Conservation (phyloP, 2,888 invertebrate genomes). For the Aphodius sticticus region DNA sequence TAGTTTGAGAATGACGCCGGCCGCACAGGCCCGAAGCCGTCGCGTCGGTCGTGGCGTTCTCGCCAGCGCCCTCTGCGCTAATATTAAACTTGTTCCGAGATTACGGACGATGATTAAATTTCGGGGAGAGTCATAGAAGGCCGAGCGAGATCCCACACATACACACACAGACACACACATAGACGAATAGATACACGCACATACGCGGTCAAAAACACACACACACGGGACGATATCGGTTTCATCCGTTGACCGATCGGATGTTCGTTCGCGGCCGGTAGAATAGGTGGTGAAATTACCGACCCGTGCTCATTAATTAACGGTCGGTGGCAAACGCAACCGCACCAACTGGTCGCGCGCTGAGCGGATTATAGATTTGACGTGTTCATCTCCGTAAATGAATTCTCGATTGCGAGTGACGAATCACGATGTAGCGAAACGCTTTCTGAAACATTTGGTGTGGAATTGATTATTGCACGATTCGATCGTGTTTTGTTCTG, state of each 20-base stretch:
- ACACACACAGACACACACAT: not conserved
- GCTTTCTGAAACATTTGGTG: no score
- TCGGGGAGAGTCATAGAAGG: not conserved
- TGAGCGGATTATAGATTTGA: not conserved
- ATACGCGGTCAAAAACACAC: not conserved
- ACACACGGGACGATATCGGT: not conserved
- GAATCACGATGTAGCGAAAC: no score
- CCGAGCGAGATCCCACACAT: not conserved
- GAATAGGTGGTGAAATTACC: not conserved
- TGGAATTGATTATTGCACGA: no score
- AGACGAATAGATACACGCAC: no score
- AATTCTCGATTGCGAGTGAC: not conserved
- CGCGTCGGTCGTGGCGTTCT: not conserved
- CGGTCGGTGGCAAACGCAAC: not conserved
- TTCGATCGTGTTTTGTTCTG: no score
- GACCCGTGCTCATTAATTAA: conserved; percentile 4
- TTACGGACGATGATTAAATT: not conserved
- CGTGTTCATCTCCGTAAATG: not conserved
- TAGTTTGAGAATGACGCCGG: not conserved
- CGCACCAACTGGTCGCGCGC: not conserved
- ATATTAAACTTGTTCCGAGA: conserved; percentile 4
- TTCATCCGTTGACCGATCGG: not conserved
- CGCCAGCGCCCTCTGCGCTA: not conserved
- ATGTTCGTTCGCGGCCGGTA: not conserved
- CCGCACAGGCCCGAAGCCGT: not conserved